These are phyloP conservation scores for Gasteruption jaculator DNA, from an alignment of 2,888 invertebrate genomes.

Conservation along the genomic window DNA sequence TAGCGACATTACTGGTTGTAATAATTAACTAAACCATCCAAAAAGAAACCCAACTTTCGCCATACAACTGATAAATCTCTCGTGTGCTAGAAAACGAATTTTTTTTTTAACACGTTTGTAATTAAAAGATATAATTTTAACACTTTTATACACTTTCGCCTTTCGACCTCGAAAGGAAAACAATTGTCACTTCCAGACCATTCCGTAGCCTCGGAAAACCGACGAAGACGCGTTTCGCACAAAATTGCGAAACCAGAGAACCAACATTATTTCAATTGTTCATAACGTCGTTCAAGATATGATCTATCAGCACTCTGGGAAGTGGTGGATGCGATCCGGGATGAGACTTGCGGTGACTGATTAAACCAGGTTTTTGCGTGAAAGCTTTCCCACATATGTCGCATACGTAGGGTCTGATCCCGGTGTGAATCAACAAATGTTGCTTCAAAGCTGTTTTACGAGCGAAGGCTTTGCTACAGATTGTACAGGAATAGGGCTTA, in stretches of 20 bases:
- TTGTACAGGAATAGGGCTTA: conserved; percentile 40
- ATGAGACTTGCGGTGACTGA: conserved; percentile 47
- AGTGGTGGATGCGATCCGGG: conserved; percentile 46
- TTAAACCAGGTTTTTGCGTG: conserved; percentile 47
- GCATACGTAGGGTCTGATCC: conserved; percentile 44
- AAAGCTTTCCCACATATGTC: conserved; percentile 48
- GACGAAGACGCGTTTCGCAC: neutral
- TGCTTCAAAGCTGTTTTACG: conserved; percentile 44
- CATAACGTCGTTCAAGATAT: conserved; percentile 43
- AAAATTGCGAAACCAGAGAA: conserved; percentile 4
- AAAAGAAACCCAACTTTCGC: too few relatives aligned
- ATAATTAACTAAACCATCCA: too few relatives aligned
- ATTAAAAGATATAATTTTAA: too few relatives aligned
- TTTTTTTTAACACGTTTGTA: too few relatives aligned
- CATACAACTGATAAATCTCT: too few relatives aligned
- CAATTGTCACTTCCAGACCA: too few relatives aligned
- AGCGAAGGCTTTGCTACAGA: conserved; percentile 43
- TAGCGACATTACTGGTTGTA: too few relatives aligned
- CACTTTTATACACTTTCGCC: too few relatives aligned
- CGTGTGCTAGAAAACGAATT: too few relatives aligned
- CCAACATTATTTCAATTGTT: conserved; percentile 23
- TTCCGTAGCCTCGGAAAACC: too few relatives aligned
- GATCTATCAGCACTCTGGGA: conserved; percentile 44
- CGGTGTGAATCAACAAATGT: conserved; percentile 45
- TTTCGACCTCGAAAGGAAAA: too few relatives aligned